Evolutionary conservation across 2,797 vertebrate species (phyloP).

Genomic region (Melanogrammus aeglefinus): DNA sequence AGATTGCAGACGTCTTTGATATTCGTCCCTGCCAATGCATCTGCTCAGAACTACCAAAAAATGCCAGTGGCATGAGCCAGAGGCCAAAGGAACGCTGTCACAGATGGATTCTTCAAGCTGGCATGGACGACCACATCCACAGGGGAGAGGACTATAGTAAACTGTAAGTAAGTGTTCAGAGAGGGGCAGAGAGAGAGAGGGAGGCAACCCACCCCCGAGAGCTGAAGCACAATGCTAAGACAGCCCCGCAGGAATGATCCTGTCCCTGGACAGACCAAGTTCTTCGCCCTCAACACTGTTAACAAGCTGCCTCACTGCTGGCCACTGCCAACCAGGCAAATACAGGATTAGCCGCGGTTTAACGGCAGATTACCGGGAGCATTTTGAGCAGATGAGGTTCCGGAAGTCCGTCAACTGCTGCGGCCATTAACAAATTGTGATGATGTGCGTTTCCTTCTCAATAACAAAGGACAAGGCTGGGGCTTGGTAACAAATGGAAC

Average conservation of each 20-base stretch:
- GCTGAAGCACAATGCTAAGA: slow-evolving; percentile 33
- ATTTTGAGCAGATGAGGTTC: slow-evolving; percentile 42
- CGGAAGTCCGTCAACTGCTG: slow-evolving; percentile 29
- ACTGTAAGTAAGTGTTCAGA: slow-evolving; percentile 52
- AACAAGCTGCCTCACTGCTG: slow-evolving; percentile 23
- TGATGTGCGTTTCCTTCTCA: slow-evolving; percentile 1
- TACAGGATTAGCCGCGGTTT: slow-evolving; percentile 49
- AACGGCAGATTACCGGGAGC: slow-evolving; percentile 48
- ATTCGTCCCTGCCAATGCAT: neutral
- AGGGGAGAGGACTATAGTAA: slow-evolving; percentile 6
- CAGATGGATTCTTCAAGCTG: slow-evolving; percentile 69
- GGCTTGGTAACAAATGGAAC: neutral
- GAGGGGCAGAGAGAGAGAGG: slow-evolving; percentile 37
- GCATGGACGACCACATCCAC: slow-evolving; percentile 55
- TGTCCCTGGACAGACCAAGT: slow-evolving; percentile 6
- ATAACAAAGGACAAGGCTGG: neutral
- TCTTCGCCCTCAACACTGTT: slow-evolving; percentile 20
- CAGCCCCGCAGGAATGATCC: neutral
- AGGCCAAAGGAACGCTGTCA: slow-evolving; percentile 52
- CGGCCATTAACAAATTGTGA: slow-evolving; percentile 53
- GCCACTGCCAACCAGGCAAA: slow-evolving; percentile 27
- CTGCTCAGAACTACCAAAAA: neutral
- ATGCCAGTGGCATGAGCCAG: slow-evolving; percentile 40
- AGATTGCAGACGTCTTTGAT: neutral
- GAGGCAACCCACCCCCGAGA: slow-evolving; percentile 24